Conservation (phyloP, 1,140 invertebrate species). For the Pseudomyrmex pallidus region DNA sequence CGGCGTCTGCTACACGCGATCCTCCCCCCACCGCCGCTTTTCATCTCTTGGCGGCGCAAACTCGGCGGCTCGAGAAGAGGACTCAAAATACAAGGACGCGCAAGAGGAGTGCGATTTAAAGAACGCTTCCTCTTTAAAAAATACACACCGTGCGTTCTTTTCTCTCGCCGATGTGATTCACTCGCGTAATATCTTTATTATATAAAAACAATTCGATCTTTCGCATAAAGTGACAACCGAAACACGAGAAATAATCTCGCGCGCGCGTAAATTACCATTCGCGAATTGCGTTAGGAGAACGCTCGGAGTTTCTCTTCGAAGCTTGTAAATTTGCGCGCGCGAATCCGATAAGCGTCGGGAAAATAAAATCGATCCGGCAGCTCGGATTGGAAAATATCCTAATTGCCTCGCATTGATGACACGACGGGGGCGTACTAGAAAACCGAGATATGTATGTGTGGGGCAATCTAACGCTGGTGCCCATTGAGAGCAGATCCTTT, state of each 20-base stretch:
- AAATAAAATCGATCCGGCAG: conserved; percentile 28
- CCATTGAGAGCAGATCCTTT: conserved; percentile 76
- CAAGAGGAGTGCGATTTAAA: neutral
- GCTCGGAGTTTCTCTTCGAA: no score
- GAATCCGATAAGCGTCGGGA: neutral
- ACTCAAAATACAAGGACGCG: conserved; percentile 30
- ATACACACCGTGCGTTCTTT: neutral
- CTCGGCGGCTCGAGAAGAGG: conserved; percentile 60
- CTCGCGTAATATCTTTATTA: neutral
- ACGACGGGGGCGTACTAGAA: neutral
- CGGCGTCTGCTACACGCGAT: conserved; percentile 62
- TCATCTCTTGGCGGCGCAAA: conserved; percentile 73
- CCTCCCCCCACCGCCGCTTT: conserved; percentile 57
- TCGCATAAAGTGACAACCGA: neutral
- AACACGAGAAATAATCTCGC: no score
- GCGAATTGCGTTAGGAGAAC: no score
- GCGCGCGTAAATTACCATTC: no score
- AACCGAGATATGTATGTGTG: conserved; percentile 64
- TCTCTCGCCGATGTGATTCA: neutral
- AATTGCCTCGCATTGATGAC: conserved; percentile 50
- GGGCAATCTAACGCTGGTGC: conserved; percentile 66
- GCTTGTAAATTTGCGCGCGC: neutral
- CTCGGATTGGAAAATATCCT: conserved; percentile 44
- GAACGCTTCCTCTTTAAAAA: conserved; percentile 7
- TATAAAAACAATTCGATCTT: neutral